Conservation (phyloP, 1,140 invertebrate genomes). For the Batillaria attramentaria region DNA sequence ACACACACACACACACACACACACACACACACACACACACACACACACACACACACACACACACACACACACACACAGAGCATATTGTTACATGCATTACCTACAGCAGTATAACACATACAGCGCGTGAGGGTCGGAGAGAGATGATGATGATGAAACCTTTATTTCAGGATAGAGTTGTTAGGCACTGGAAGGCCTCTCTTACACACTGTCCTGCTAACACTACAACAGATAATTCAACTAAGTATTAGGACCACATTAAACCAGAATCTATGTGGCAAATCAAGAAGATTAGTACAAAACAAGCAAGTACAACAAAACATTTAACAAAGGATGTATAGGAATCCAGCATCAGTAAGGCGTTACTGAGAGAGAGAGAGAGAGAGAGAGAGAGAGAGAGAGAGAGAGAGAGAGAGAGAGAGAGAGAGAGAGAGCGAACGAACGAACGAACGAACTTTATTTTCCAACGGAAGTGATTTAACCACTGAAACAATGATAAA, state of each 20-base stretch:
- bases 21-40: background rate
- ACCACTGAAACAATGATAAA: no score
- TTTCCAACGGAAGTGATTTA: no score
- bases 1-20: no score
- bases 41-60: constrained; percentile 5
- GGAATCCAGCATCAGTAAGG: no score
- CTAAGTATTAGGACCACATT: background rate
- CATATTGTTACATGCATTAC: background rate
- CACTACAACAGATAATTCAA: background rate
- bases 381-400: no score
- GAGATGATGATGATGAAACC: background rate
- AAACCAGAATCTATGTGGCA: background rate
- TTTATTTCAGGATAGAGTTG: background rate
- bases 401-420: no score
- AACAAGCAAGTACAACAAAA: no score
- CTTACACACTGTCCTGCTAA: background rate
- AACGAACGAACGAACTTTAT: no score
- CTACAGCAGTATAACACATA: background rate
- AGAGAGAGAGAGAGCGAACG: no score
- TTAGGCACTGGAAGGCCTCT: background rate
- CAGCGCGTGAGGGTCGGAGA: background rate
- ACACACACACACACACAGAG: background rate
- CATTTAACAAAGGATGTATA: no score
- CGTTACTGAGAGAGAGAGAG: no score
- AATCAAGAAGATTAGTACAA: no score